Base-by-base conservation (phyloP, 2,113 vertebrate genomes). In the Phylloscopus whistleri region DNA sequence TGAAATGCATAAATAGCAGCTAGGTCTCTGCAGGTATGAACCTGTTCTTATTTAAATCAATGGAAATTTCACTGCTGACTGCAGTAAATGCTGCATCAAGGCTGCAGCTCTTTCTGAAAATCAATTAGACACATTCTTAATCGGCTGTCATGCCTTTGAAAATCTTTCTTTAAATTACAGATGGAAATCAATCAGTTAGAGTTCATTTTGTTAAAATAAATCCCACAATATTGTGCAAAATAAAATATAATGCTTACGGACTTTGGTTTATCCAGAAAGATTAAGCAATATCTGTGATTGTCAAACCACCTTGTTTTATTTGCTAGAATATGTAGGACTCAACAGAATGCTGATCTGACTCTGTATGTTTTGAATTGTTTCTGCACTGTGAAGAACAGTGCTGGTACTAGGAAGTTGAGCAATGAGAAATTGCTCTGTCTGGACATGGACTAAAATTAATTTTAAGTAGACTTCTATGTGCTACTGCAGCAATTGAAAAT, bases 361-460 rank as follows among this genome's bases (percentile, higher is more conserved):
- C 49, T 51, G 27, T 49, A 35, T 73, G 66, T 68, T 83, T 63
- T 91, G 35, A 93, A 94, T 95, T 97, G 46, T 95, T 96, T 95
- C 69, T 90, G 67, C 66, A 31, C 87, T 94, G 75, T 35, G 13
- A 84, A 68, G 66, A 92, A 8, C 31, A 88, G 17, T 92, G 72
- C 70, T 93, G 91, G 48, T 95, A 80, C 87, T 69, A 80, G 53
- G 69, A 96, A 89, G 49, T 22, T 72, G 58, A 96, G 77, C 90
- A 70, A 62, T 91, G 88, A 96, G 81, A 95, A 97, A 96, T 94
- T 94, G 83, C 70, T 53, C n/a, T 88, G 49, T 93, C 87, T 93
- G 84, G 81, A 82, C 80, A 69, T 93, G 69, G 51, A 58, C 46
- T 90, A 35, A 96, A 96, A 94, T 93, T 90, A 55, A 88, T 94